Evolutionary conservation across 2,888 invertebrate genomes (phyloP), one percentile per base, ranked within the genome.

Genomic region (Dascillus cervinus): DNA sequence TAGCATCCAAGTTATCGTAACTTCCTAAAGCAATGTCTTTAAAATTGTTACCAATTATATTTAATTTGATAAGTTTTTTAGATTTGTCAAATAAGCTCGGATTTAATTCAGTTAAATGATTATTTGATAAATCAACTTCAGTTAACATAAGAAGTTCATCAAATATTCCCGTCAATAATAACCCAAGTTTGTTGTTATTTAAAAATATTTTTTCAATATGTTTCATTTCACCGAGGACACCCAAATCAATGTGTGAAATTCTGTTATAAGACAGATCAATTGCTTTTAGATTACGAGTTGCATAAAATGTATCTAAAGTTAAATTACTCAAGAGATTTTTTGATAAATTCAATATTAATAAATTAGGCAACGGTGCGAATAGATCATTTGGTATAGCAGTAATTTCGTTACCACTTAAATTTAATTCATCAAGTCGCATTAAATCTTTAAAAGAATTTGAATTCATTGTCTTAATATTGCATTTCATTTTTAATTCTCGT

Each of bases 251-350:
- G 13, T 41, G 21, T 3, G 36, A 32, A 17, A 50, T 43, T 20
- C 28, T 19, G 23, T 50, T 50, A 25, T 32, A 22, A 3, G 46
- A 42, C 11, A 45, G 15, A 26, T 47, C 38, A 11, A 51, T 23
- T 10, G 28, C 17, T 32, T 43, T 36, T 24, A 49, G 26, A 11
- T 40, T 38, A 8, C 32, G 31, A 19, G 44, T 25, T 9, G 36
- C 36, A 32, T 45, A 46, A 28, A 49, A 36, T 2, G 43, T 37
- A 29, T 49, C 49, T n/a, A 43, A 20, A 2, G 40, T 46, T 1
- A 41, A 41, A 27, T 37, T 39, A 26, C 38, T 19, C 21, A 50
- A 31, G 13, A 32, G 26, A 23, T 50, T 50, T 13, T 36, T 22
- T 0, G 44, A 41, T 23, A 50, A 23, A 27, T 41, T 26, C 22